phyloP scores from a whole-genome alignment of 2,888 invertebrate genomes.

The Drosophila lutescens region DNA sequence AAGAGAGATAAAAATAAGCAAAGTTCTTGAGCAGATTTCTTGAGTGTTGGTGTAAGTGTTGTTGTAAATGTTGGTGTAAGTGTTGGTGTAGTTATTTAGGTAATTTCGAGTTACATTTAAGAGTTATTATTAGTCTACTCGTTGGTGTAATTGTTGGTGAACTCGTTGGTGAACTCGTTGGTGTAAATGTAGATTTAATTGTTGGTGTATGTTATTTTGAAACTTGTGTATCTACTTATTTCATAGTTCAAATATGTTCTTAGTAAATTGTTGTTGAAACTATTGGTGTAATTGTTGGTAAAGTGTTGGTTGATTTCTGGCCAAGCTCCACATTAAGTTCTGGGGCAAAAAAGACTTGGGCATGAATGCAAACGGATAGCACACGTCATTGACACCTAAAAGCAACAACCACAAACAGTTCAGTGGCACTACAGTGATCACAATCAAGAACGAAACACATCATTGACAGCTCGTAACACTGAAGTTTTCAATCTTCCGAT shows the following conservation, averaged over 20 bases:
- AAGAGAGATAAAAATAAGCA: neutral
- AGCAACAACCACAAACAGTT: constrained; percentile 31
- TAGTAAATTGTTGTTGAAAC: neutral
- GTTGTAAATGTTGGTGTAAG: neutral
- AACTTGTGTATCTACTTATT: neutral
- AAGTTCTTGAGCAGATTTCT: neutral
- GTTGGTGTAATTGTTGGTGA: neutral
- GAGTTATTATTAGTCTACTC: too few relatives aligned
- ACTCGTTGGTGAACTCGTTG: neutral
- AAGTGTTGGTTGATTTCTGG: neutral
- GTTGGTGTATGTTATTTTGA: neutral
- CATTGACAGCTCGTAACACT: neutral
- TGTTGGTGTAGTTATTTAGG: neutral
- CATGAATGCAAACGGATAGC: constrained; percentile 78
- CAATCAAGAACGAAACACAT: neutral
- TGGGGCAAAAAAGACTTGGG: constrained; percentile 31
- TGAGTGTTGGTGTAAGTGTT: neutral
- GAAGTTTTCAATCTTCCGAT: neutral
- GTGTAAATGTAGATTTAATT: neutral
- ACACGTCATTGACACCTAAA: constrained; percentile 77
- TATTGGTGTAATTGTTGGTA: constrained; percentile 2
- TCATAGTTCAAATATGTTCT: neutral
- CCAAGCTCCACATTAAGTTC: neutral
- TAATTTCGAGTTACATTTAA: too few relatives aligned
- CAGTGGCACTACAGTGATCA: constrained; percentile 15